Conservation (phyloP, 2,888 invertebrate species). For the Spialia ferax region DNA sequence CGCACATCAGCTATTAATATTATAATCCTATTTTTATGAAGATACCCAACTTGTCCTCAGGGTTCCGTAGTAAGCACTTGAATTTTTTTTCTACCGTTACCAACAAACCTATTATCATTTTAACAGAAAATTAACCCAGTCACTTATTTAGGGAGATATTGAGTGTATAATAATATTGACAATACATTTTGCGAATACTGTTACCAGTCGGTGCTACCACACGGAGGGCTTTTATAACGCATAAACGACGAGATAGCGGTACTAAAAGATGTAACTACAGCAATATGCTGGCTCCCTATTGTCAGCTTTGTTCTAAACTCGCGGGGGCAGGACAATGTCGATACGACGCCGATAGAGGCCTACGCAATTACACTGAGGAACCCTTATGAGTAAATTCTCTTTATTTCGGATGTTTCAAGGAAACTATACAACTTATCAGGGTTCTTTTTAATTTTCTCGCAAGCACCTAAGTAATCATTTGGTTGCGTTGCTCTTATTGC, state of each 20-base stretch:
- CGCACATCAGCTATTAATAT: too few relatives aligned
- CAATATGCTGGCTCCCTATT: constrained; percentile 78
- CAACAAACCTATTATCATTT: too few relatives aligned
- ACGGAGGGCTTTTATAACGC: constrained; percentile 77
- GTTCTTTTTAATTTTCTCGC: too few relatives aligned
- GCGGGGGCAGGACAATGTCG: constrained; percentile 34
- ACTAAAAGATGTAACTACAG: constrained; percentile 77
- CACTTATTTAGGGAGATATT: too few relatives aligned
- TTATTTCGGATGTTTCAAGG: constrained; percentile 30
- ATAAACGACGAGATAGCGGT: constrained; percentile 79
- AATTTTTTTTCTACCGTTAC: too few relatives aligned
- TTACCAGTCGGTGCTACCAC: constrained; percentile 48
- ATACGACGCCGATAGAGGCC: constrained; percentile 27
- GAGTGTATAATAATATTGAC: neutral
- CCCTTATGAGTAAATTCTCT: constrained; percentile 24
- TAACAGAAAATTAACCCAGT: too few relatives aligned
- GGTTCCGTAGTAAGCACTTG: too few relatives aligned
- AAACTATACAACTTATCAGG: constrained; percentile 8
- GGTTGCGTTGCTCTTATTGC: too few relatives aligned
- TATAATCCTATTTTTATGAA: too few relatives aligned
- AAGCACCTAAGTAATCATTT: too few relatives aligned
- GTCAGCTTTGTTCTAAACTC: constrained; percentile 68
- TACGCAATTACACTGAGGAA: constrained; percentile 27
- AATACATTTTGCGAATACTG: neutral
- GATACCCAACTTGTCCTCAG: too few relatives aligned